Conservation (phyloP, 2,797 vertebrate genomes). For the Eulemur mongoz region DNA sequence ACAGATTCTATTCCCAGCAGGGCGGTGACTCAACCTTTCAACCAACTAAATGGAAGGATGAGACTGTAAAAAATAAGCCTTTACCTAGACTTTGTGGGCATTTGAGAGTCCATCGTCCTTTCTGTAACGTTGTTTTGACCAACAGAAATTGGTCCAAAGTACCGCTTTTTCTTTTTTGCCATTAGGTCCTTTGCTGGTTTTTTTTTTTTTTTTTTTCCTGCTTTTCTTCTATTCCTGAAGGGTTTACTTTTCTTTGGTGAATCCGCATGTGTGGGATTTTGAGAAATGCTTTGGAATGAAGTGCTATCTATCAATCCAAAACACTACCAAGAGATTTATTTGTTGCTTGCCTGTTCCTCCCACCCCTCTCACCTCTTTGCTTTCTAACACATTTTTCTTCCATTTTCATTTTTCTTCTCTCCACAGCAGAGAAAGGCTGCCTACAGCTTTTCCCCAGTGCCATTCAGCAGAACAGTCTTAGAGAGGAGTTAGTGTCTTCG, state of each 20-base stretch:
- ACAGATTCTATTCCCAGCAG: conserved; percentile 51
- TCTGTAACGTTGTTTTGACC: not conserved
- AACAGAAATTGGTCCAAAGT: conserved; percentile 30
- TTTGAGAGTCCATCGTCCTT: not conserved
- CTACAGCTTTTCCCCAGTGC: conserved; percentile 56
- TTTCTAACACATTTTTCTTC: conserved; percentile 69
- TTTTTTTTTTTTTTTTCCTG: not conserved
- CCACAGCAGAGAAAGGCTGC: conserved; percentile 29
- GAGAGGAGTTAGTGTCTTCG: conserved; percentile 62
- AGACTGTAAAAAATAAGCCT: not conserved
- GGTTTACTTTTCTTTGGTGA: conserved; percentile 54
- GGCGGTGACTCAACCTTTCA: conserved; percentile 52
- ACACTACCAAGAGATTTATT: conserved; percentile 64
- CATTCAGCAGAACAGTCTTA: conserved; percentile 40
- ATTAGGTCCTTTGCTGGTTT: not conserved
- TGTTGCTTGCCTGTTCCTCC: conserved; percentile 53
- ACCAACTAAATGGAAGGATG: conserved; percentile 38
- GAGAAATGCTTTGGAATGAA: conserved; percentile 58
- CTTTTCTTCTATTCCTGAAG: conserved; percentile 18
- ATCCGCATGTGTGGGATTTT: conserved; percentile 48
- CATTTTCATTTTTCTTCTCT: conserved; percentile 58
- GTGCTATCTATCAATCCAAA: conserved; percentile 66
- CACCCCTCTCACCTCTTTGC: conserved; percentile 40
- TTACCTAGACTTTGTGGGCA: not conserved
- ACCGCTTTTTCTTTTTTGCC: not conserved